Conservation (phyloP, 2,797 vertebrate genomes). For the Podarcis siculus region DNA sequence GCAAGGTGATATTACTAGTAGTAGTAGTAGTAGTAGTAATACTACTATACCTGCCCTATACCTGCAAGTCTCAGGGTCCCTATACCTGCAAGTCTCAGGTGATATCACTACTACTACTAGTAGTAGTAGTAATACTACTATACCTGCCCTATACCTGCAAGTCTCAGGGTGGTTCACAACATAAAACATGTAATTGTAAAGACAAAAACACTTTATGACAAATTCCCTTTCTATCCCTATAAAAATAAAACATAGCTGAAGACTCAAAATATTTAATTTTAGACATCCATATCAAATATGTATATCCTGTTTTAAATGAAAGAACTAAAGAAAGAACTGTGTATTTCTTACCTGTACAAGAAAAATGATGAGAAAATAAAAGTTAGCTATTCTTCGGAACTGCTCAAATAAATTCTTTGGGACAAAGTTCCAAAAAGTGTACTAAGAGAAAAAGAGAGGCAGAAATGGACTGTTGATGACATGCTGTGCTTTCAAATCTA, state of each 20-base stretch:
- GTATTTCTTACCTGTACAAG: slow-evolving; percentile 90
- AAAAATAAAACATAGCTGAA: slow-evolving; percentile 9
- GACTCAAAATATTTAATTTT: background rate
- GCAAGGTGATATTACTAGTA: no score
- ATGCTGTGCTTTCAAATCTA: background rate
- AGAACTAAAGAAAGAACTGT: background rate
- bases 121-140: no score
- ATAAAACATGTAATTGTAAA: no score
- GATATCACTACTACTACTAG: no score
- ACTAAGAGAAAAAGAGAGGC: slow-evolving; percentile 79
- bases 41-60: no score
- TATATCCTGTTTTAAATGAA: background rate
- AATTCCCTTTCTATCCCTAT: background rate
- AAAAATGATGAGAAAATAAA: slow-evolving; percentile 99
- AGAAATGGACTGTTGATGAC: background rate
- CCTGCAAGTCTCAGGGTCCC: no score
- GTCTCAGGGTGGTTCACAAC: no score
- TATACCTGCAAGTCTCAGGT: no score
- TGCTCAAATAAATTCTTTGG: slow-evolving; percentile 98
- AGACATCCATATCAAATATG: background rate
- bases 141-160: no score
- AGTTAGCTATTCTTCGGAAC: slow-evolving; percentile 97
- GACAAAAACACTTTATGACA: background rate
- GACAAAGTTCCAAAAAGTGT: slow-evolving; percentile 98
- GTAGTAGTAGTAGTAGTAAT: no score